Evolutionary conservation across 2,888 invertebrate genomes (phyloP).

Genomic region (Sinohyriopsis cumingii): DNA sequence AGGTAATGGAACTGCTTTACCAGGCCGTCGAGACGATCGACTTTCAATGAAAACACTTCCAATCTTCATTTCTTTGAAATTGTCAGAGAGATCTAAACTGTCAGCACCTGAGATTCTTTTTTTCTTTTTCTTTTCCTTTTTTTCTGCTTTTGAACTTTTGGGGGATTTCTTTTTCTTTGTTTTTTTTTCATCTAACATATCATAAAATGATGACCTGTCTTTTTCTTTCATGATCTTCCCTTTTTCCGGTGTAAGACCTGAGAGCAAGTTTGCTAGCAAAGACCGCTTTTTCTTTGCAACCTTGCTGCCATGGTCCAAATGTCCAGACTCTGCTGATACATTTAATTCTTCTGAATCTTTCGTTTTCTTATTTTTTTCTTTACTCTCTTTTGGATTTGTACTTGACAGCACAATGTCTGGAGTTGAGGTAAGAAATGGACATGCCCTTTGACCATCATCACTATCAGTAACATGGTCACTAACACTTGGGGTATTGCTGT

Average conservation of each 20-base stretch:
- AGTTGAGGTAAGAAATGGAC: constrained; percentile 26
- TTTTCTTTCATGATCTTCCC: constrained; percentile 44
- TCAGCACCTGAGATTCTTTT: constrained; percentile 31
- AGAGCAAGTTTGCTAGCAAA: constrained; percentile 40
- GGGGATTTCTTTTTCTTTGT: constrained; percentile 53
- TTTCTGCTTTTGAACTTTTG: constrained; percentile 54
- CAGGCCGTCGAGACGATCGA: constrained; percentile 16
- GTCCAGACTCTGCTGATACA: constrained; percentile 10
- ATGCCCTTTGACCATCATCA: constrained; percentile 37
- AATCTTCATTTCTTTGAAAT: constrained; percentile 53
- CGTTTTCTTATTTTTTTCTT: constrained; percentile 46
- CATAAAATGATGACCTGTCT: constrained; percentile 53
- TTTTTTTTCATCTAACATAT: constrained; percentile 51
- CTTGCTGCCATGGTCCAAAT: constrained; percentile 16
- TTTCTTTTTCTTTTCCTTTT: constrained; percentile 49
- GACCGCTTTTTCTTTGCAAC: constrained; percentile 60
- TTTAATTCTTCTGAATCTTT: constrained; percentile 27
- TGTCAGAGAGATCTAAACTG: constrained; percentile 37
- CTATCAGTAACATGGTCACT: constrained; percentile 50
- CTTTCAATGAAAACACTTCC: constrained; percentile 49
- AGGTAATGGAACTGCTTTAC: constrained; percentile 22
- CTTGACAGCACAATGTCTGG: constrained; percentile 35
- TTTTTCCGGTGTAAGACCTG: constrained; percentile 47
- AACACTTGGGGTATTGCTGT: constrained; percentile 35
- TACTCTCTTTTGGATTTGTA: constrained; percentile 25